Conservation (phyloP, 2,113 vertebrate genomes). For the Erythrocercus mccallii region DNA sequence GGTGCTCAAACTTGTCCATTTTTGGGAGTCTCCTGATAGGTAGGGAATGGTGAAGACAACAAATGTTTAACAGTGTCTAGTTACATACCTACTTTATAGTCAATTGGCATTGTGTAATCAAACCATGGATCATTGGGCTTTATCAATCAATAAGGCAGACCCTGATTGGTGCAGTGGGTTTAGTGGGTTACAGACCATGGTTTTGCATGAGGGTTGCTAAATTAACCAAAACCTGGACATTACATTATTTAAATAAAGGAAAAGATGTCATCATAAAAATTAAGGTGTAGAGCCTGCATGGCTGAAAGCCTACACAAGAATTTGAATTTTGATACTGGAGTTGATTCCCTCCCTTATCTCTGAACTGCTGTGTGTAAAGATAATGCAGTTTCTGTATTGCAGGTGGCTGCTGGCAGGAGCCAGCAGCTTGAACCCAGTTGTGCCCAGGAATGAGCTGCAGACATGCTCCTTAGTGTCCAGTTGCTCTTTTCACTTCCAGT, state of each 20-base stretch:
- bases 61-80: background rate
- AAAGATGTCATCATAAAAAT: fast-evolving
- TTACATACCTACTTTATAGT: background rate
- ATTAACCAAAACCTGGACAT: background rate
- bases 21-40: background rate
- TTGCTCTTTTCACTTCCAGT: background rate
- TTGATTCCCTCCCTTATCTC: background rate
- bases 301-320: background rate
- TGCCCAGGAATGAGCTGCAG: background rate
- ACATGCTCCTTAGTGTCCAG: background rate
- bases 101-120: background rate
- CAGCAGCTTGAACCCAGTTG: background rate
- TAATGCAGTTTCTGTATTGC: background rate
- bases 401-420: background rate
- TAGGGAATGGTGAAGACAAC: background rate
- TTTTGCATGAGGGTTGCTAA: background rate
- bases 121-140: background rate
- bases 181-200: background rate
- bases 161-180: background rate
- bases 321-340: fast-evolving
- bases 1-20: background rate
- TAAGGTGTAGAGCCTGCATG: background rate
- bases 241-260: background rate
- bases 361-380: background rate
- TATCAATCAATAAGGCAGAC: background rate